Conservation (phyloP, 1,140 invertebrate genomes). For the Cecropterus lyciades region DNA sequence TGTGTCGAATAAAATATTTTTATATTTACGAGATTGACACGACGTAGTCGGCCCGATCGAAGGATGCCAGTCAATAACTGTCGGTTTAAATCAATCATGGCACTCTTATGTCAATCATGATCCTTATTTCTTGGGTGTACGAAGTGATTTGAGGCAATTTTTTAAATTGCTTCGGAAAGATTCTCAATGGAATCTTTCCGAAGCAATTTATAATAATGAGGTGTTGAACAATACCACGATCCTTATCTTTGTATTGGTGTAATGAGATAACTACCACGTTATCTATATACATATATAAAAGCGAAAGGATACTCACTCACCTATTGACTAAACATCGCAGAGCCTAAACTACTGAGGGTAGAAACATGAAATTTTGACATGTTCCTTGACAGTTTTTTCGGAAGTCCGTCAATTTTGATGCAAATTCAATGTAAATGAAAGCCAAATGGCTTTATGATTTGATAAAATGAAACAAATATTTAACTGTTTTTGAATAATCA, state of each 20-base stretch:
- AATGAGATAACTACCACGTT: background rate
- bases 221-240: conserved; percentile 28
- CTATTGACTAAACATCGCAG: too few species aligned
- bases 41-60: conserved; percentile 47
- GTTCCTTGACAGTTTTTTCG: too few species aligned
- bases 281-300: too few species aligned
- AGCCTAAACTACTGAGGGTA: too few species aligned
- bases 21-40: conserved; percentile 59
- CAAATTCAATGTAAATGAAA: too few species aligned
- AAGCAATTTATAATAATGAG: conserved; percentile 41
- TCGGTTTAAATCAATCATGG: conserved; percentile 60
- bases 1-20: conserved; percentile 44
- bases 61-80: conserved; percentile 55
- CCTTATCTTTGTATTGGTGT: background rate
- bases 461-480: too few species aligned
- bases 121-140: conserved; percentile 31
- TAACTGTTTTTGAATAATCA: too few species aligned
- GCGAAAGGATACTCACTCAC: too few species aligned
- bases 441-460: too few species aligned
- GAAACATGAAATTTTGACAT: too few species aligned
- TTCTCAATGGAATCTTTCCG: conserved; percentile 26
- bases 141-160: conserved; percentile 18
- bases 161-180: conserved; percentile 18
- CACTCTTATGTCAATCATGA: conserved; percentile 27
- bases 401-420: too few species aligned